Base-by-base conservation (phyloP, 2,888 invertebrate species). In the Ernsta delagoae region DNA sequence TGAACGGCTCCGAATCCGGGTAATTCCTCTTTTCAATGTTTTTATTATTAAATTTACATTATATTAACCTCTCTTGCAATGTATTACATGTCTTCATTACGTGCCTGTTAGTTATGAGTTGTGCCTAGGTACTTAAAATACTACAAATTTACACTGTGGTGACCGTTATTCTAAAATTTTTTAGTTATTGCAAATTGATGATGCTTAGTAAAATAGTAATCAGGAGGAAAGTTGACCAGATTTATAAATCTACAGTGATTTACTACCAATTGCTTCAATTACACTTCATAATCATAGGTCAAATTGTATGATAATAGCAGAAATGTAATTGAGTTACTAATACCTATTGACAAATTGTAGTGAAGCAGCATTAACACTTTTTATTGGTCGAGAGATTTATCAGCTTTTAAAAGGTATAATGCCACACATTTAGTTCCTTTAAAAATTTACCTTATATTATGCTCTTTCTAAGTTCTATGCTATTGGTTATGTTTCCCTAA, bases 1-100 rank as follows among this genome's bases (percentile, higher is more conserved):
- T 96, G 96, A 96, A 96, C 94, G 95, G 96, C 89, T 96, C 96
- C 79, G 96, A 96, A 94, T 96, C 96, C 94, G 96, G 96, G 96
- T 96, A 96, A 96, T 77, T 71, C 54, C 60, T 71, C 48, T 59
- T 41, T 71, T 77, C 82, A 87, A 31, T 31, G 31, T 31, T 83
- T 1, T 24, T 41, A 59, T 60, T 53, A 36, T 12, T 16, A 59
- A 56, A 31, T 36, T 12, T 59, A 6, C 31, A 4, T 31, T 31
- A 31, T 4, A 3, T 34, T 36, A 36, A 48, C 34, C 11, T 45
- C 11, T 45, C 36, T 31, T 31, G 2, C 34, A 57, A 36, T 48
- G 8, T 12, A 8, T 24, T 8, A 31, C 31, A 31, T 31, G 31
- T 31, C 31, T 31, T 31, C 31, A 2, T 31, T 31, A 31, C 2